These are phyloP conservation scores for Meles meles DNA, from an alignment of 2,113 vertebrate species.

Conservation along the genomic window DNA sequence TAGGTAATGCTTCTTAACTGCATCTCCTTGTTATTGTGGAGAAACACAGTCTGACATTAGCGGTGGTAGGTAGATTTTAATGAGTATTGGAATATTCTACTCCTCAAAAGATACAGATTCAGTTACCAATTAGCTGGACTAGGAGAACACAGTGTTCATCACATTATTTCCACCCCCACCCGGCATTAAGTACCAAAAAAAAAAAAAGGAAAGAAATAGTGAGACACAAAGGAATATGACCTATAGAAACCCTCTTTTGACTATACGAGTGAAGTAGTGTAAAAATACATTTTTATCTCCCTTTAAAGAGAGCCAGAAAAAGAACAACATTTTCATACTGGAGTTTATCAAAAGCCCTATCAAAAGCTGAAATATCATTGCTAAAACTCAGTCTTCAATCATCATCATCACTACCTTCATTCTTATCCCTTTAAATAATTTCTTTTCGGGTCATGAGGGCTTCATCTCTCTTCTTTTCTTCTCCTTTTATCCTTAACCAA, in stretches of 20 bases:
- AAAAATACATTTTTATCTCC: neutral
- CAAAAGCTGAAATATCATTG: neutral
- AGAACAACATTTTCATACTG: neutral
- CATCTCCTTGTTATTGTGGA: constrained; percentile 52
- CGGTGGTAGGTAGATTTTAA: constrained; percentile 65
- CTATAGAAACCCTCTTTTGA: constrained; percentile 25
- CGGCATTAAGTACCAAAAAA: neutral
- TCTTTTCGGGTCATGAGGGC: constrained; percentile 32
- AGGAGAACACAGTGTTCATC: constrained; percentile 53
- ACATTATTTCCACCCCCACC: neutral
- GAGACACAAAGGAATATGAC: constrained; percentile 23
- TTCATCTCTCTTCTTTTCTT: constrained; percentile 18
- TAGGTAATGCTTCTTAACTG: constrained; percentile 72
- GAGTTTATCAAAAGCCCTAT: neutral
- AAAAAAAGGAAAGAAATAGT: neutral
- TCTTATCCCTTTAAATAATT: constrained; percentile 52
- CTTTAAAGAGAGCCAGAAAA: neutral
- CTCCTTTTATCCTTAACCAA: constrained; percentile 17
- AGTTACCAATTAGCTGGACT: constrained; percentile 68
- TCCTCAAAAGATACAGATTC: constrained; percentile 64
- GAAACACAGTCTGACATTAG: constrained; percentile 48
- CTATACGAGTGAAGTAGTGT: neutral
- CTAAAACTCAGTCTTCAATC: neutral
- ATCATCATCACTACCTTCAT: neutral
- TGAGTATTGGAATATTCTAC: constrained; percentile 58